phyloP scores from a whole-genome alignment of 2,888 invertebrate species.

The Diarsia rubi region DNA sequence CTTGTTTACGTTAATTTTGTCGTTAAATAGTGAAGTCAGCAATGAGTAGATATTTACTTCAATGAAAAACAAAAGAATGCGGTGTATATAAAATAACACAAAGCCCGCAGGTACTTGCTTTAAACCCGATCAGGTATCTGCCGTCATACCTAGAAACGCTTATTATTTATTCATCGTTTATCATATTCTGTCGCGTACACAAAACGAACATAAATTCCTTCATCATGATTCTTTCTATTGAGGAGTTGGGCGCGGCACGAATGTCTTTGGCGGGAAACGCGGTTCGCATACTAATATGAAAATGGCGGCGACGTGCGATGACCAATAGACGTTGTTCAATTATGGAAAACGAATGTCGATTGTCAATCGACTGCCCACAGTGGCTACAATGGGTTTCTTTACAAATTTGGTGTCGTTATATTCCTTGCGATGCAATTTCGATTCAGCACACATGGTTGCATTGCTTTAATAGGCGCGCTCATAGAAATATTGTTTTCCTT shows the following conservation, averaged over 20 bases:
- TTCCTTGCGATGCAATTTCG: constrained; percentile 69
- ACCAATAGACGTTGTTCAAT: constrained; percentile 75
- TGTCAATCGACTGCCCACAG: constrained; percentile 77
- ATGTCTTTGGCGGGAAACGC: constrained; percentile 86
- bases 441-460: constrained; percentile 69
- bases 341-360: constrained; percentile 78
- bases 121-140: constrained; percentile 65
- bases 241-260: constrained; percentile 85
- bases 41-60: constrained; percentile 6
- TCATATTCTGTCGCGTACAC: constrained; percentile 75
- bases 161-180: constrained; percentile 85
- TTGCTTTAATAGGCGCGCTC: constrained; percentile 66
- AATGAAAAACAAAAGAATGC: constrained; percentile 47
- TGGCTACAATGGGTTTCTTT: constrained; percentile 81
- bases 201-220: constrained; percentile 86
- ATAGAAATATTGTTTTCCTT: constrained; percentile 68
- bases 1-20: constrained; percentile 50
- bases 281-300: constrained; percentile 82
- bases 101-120: constrained; percentile 37
- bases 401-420: constrained; percentile 78
- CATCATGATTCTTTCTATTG: constrained; percentile 89
- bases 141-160: constrained; percentile 73
- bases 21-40: constrained; percentile 44
- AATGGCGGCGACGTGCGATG: constrained; percentile 79
- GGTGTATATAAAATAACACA: constrained; percentile 19